phyloP scores from a whole-genome alignment of 2,888 invertebrate genomes.

The Perizoma affinitatum region DNA sequence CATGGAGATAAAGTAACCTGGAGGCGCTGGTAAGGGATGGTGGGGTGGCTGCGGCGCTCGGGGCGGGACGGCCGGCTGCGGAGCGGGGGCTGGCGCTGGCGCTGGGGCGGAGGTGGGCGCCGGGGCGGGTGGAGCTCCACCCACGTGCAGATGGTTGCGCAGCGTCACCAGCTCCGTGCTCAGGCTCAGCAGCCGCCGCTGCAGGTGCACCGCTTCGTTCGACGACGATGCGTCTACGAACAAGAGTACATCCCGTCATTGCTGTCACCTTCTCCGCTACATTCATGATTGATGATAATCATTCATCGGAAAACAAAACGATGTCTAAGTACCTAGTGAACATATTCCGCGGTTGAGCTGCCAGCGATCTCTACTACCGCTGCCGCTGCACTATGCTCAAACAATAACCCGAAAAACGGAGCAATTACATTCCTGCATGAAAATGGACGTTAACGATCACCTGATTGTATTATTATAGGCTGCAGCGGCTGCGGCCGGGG shows the following conservation, averaged over 20 bases:
- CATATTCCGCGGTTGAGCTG: no score
- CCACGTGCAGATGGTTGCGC: constrained; percentile 94
- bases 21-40: constrained; percentile 30
- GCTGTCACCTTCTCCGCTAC: no score
- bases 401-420: constrained; percentile 17
- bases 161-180: constrained; percentile 96
- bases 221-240: constrained; percentile 95
- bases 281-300: no score
- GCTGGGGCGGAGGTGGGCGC: constrained; percentile 39
- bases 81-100: constrained; percentile 50
- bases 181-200: constrained; percentile 94
- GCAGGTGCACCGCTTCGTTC: constrained; percentile 96
- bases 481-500: constrained; percentile 31
- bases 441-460: constrained; percentile 36
- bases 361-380: no score
- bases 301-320: no score
- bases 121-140: constrained; percentile 49
- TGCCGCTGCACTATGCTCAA: no score
- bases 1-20: constrained; percentile 44
- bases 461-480: constrained; percentile 50
- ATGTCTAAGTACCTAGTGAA: no score
- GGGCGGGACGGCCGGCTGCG: constrained; percentile 58
- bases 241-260: constrained; percentile 6
- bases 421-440: constrained; percentile 14
- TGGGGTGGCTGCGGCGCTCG: constrained; percentile 45